A percentile compares a stretch with the other conserved stretches of the same genome.
Conservation (phyloP, 2,113 vertebrate genomes). For the Pachycephala philippinensis region DNA sequence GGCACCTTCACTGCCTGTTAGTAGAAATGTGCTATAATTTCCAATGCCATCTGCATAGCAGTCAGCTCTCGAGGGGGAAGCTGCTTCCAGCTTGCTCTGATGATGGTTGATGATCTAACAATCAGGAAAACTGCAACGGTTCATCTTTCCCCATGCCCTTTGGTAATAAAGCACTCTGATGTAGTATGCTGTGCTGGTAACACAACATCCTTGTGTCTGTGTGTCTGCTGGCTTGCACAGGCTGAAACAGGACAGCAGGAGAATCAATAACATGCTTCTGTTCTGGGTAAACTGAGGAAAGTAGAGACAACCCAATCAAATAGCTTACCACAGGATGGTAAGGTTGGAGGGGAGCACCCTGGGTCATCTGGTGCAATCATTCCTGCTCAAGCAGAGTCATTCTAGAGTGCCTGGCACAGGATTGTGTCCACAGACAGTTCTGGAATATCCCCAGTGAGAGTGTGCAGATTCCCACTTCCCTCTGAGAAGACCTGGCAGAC, state of each 20-base stretch:
- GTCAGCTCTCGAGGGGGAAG: neutral
- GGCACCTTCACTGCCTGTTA: neutral
- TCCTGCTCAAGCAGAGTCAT: neutral
- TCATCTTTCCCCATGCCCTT: neutral
- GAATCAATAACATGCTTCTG: neutral
- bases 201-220: neutral
- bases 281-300: neutral
- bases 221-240: neutral
- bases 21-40: neutral
- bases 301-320: neutral
- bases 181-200: neutral
- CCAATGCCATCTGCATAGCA: neutral
- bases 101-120: neutral
- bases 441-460: neutral
- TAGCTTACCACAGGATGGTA: neutral
- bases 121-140: neutral
- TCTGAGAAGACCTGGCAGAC: neutral
- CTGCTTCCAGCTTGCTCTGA: neutral
- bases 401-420: neutral
- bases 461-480: neutral
- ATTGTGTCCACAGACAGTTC: neutral
- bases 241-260: neutral
- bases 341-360: neutral
- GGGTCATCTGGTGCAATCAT: neutral
- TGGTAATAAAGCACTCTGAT: neutral